These are phyloP conservation scores for Alauda arvensis DNA, from an alignment of 2,797 vertebrate genomes.

Conservation along the genomic window DNA sequence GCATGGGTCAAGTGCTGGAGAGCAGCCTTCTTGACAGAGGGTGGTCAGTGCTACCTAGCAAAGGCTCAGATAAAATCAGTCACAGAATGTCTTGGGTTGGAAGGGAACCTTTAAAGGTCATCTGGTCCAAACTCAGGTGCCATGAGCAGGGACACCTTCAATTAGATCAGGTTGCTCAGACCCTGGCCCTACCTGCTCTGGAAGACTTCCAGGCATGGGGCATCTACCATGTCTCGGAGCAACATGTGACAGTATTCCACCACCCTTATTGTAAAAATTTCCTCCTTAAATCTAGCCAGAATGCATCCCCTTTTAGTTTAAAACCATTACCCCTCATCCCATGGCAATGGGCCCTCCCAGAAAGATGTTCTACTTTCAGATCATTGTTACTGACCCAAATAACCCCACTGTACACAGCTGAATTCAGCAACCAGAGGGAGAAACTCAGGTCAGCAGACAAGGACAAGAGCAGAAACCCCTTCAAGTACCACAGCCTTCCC, in stretches of 20 bases:
- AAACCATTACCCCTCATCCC: background rate
- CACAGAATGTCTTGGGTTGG: fast-evolving
- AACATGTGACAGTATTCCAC: background rate
- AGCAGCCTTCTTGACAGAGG: background rate
- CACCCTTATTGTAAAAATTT: fast-evolving
- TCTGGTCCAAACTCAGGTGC: background rate
- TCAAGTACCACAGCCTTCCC: background rate
- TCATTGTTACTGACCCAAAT: background rate
- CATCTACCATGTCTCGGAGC: background rate
- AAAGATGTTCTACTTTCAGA: background rate
- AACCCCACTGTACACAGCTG: background rate
- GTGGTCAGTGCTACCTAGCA: background rate
- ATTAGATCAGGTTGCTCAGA: background rate
- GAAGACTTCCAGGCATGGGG: background rate
- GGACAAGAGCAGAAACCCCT: background rate
- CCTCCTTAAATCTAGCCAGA: background rate
- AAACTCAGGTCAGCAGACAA: background rate
- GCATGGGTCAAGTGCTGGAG: background rate
- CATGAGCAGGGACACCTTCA: background rate
- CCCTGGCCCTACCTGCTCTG: fast-evolving
- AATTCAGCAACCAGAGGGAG: background rate
- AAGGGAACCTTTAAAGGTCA: background rate
- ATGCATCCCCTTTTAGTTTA: background rate
- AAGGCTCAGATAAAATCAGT: background rate
- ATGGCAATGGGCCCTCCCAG: background rate